These are phyloP conservation scores for Acanthiza pusilla DNA, from an alignment of 2,797 vertebrate genomes.

Conservation along the genomic window DNA sequence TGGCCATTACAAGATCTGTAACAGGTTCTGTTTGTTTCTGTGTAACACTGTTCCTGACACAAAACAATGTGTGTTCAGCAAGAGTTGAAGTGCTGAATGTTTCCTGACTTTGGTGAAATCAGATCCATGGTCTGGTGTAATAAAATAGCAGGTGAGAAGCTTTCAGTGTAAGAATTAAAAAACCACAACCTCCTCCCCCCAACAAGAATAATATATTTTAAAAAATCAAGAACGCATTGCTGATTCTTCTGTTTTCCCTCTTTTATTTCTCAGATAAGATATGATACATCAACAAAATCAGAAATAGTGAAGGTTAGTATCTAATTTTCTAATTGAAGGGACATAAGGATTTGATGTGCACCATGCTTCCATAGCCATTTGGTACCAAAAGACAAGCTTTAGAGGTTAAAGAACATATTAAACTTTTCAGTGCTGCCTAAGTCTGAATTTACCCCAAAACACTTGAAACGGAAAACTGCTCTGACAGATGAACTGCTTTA, in stretches of 20 bases:
- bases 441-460: accelerated
- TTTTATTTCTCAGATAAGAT: background rate
- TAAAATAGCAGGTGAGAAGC: background rate
- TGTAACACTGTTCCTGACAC: background rate
- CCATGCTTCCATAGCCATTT: background rate
- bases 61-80: background rate
- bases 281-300: background rate
- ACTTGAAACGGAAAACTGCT: background rate
- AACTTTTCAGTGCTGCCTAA: background rate
- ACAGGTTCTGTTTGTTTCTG: background rate
- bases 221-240: background rate
- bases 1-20: accelerated
- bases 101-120: background rate
- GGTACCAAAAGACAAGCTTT: background rate
- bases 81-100: background rate
- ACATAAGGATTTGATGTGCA: background rate
- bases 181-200: accelerated
- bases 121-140: background rate
- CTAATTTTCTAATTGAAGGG: background rate
- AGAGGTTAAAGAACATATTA: background rate
- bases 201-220: background rate
- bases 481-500: too few relatives aligned
- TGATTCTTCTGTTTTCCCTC: background rate
- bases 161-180: background rate
- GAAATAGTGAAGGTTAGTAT: background rate